Evolutionary conservation across 2,797 vertebrate species (phyloP), one percentile per base, ranked within the genome.

Genomic region (Ctenopoma multispine): DNA sequence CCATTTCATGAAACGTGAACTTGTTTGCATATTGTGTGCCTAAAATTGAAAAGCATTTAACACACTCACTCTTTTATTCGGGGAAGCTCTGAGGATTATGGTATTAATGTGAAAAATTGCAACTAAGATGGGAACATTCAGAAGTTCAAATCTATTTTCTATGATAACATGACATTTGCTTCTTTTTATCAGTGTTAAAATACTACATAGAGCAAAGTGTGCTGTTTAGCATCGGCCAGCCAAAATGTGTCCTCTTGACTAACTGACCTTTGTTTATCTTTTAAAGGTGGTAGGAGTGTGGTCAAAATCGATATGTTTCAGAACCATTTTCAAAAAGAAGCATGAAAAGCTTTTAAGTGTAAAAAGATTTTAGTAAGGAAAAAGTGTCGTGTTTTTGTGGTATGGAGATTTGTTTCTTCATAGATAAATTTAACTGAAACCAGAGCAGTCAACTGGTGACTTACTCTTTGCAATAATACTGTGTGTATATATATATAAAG

Each of bases 231-330:
- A 54, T 60, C 63, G 71, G 49, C 53, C 51, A 23, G 56, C 38
- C 10, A 4, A 83, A 78, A 62, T 67, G 44, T 72, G 53, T 76
- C 50, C 46, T 79, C 67, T 68, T 60, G 63, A 81, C 63, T 72
- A 68, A 36, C 62, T 81, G 77, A 87, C 77, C 80, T 79, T 84
- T 68, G 64, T 79, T 81, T 75, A 69, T 69, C 54, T 72, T 46
- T 56, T 4, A n/a, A 38, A 58, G 23, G 53, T 48, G 18, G 50
- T 21, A 11, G 53, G 7, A 55, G 17, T 20, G 46, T 46, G 54
- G 61, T 61, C 43, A 21, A 31, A 79, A 81, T 80, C 11, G 46
- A 83, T 79, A 81, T 29, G 63, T 75, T 77, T 34, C 14, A 0
- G 38, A 23, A 43, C 36, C 34, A 0, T 66, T 72, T 75, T 75